These are phyloP conservation scores for Acrobasis repandana DNA, from an alignment of 2,888 invertebrate genomes.

Conservation along the genomic window DNA sequence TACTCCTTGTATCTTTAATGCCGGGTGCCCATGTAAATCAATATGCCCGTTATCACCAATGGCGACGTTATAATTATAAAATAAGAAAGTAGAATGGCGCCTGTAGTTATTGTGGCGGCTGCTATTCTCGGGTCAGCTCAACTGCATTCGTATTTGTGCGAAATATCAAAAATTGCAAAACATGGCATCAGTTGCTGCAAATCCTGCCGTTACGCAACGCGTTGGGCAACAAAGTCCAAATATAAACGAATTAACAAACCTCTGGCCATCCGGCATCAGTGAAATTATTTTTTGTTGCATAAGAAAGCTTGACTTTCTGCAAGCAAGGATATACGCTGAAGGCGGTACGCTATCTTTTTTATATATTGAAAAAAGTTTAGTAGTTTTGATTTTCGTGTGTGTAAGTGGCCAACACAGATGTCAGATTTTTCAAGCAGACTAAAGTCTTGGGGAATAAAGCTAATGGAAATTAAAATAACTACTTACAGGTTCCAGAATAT, in stretches of 20 bases:
- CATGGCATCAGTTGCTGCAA: conserved; percentile 56
- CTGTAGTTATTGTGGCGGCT: conserved; percentile 40
- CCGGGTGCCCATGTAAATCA: conserved; percentile 37
- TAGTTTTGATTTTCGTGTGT: too few species aligned
- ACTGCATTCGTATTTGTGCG: conserved; percentile 59
- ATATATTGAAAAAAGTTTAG: too few species aligned
- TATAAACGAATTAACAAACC: conserved; percentile 61
- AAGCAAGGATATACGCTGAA: conserved; percentile 51
- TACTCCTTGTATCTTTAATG: not conserved
- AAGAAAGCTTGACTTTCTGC: conserved; percentile 50
- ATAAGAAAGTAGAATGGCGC: conserved; percentile 61
- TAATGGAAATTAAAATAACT: too few species aligned
- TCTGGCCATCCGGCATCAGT: conserved; percentile 52
- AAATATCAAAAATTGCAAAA: conserved; percentile 74
- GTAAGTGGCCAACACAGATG: too few species aligned
- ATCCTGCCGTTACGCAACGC: conserved; percentile 73
- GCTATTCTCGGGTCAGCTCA: conserved; percentile 46
- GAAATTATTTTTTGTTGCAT: conserved; percentile 60
- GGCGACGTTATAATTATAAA: conserved; percentile 40
- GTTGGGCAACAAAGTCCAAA: conserved; percentile 72
- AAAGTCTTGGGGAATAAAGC: too few species aligned
- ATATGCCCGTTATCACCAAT: conserved; percentile 44
- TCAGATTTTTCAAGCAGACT: too few species aligned
- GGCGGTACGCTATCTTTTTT: too few species aligned
- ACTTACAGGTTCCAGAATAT: too few species aligned